Evolutionary conservation across 2,113 vertebrate genomes (phyloP).

Genomic region (Coreoperca whiteheadi): DNA sequence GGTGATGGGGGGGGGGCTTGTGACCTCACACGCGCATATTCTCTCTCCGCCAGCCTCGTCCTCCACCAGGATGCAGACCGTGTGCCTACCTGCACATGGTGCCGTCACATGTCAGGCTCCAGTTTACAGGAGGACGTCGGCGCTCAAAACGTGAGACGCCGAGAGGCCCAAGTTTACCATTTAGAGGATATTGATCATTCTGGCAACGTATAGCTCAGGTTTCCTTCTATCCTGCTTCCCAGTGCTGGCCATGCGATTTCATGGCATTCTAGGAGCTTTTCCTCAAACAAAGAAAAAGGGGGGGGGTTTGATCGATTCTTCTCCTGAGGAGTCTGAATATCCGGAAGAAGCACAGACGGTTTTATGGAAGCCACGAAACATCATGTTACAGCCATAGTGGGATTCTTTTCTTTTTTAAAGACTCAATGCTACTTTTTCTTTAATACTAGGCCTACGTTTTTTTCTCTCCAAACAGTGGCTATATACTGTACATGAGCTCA

Average conservation of each 20-base stretch:
- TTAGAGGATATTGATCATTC: not conserved
- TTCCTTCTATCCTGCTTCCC: not conserved
- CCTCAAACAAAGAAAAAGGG: not conserved
- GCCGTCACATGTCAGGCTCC: constrained; percentile 33
- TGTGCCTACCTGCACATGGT: constrained; percentile 50
- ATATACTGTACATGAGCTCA: not conserved
- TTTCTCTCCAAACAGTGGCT: not conserved
- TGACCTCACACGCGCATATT: constrained; percentile 53
- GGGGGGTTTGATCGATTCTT: not conserved
- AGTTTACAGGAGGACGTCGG: not conserved
- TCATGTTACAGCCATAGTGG: not conserved
- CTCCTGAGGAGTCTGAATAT: not conserved
- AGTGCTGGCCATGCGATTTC: not conserved
- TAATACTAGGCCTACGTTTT: no score
- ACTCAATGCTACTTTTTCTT: not conserved
- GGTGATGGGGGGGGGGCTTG: constrained; percentile 61
- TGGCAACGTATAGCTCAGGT: not conserved
- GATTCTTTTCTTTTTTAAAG: not conserved
- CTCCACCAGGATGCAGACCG: constrained; percentile 40
- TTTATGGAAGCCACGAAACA: not conserved
- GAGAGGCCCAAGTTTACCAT: not conserved
- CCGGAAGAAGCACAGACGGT: not conserved
- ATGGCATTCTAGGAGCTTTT: not conserved
- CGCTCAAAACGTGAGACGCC: not conserved
- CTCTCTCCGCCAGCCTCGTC: constrained; percentile 48